A percentile compares a stretch with the other conserved stretches of the same genome.
Evolutionary conservation across 2,888 invertebrate species (phyloP).

Genomic region (Mesorhabditis spiculigera): DNA sequence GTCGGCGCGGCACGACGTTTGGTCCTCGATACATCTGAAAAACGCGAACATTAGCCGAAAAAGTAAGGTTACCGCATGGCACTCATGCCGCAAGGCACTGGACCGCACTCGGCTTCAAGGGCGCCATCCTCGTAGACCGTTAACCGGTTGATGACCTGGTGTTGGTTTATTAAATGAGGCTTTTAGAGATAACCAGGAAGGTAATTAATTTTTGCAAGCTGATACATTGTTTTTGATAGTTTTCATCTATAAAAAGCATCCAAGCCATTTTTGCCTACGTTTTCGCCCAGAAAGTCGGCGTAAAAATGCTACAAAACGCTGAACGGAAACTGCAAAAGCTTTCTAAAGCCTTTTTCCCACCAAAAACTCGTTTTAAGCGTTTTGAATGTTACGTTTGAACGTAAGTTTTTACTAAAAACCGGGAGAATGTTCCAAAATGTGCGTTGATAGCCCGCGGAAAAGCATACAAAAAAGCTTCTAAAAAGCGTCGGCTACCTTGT

Average conservation of each 20-base stretch:
- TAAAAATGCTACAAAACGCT: no score
- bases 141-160: slow-evolving; percentile 51
- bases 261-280: background rate
- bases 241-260: no score
- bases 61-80: slow-evolving; percentile 32
- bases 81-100: slow-evolving; percentile 52
- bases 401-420: background rate
- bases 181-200: background rate
- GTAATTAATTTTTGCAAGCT: background rate
- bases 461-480: no score
- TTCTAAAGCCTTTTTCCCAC: no score
- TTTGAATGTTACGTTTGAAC: no score
- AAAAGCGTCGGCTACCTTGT: no score
- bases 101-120: slow-evolving; percentile 57
- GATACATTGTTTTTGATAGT: no score
- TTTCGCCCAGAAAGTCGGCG: background rate
- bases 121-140: slow-evolving; percentile 57
- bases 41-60: slow-evolving; percentile 10
- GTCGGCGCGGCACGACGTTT: slow-evolving; percentile 38
- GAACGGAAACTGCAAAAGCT: no score
- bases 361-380: no score
- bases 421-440: no score
- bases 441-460: no score
- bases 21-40: slow-evolving; percentile 26
- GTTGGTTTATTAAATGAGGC: background rate